phyloP scores from a whole-genome alignment of 2,888 invertebrate species.

The Lasioglossum malachurum region DNA sequence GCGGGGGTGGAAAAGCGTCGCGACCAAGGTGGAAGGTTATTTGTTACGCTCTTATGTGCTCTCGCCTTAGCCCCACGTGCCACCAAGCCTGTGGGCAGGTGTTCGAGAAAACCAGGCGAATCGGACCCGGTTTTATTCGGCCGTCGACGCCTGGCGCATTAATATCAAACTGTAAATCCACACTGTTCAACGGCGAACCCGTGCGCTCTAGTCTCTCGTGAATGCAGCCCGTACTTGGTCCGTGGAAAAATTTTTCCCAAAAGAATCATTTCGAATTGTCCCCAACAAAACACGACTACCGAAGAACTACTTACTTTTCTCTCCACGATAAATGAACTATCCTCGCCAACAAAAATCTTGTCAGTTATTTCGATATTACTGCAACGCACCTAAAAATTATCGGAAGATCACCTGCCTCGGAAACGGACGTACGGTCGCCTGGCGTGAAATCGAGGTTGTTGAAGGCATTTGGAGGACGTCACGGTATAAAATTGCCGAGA shows the following conservation, averaged over 20 bases:
- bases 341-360: not conserved
- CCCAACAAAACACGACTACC: no score
- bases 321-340: not conserved
- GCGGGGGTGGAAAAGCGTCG: conserved; percentile 22
- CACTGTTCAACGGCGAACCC: not conserved
- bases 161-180: not conserved
- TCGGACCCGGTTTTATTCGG: conserved; percentile 5
- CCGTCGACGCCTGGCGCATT: not conserved
- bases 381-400: not conserved
- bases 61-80: conserved; percentile 28
- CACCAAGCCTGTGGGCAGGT: not conserved
- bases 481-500: conserved; percentile 12
- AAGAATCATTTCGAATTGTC: no score
- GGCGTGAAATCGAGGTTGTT: no score
- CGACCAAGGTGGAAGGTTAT: conserved; percentile 61
- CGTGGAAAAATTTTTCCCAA: no score
- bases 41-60: conserved; percentile 54
- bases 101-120: not conserved
- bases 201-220: not conserved
- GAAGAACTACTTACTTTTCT: not conserved
- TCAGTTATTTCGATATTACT: accelerated
- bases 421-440: not conserved
- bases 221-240: not conserved
- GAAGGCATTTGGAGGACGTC: not conserved
- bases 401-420: not conserved